phyloP scores from a whole-genome alignment of 1,140 invertebrate genomes.

The Sminthurides bifidus region DNA sequence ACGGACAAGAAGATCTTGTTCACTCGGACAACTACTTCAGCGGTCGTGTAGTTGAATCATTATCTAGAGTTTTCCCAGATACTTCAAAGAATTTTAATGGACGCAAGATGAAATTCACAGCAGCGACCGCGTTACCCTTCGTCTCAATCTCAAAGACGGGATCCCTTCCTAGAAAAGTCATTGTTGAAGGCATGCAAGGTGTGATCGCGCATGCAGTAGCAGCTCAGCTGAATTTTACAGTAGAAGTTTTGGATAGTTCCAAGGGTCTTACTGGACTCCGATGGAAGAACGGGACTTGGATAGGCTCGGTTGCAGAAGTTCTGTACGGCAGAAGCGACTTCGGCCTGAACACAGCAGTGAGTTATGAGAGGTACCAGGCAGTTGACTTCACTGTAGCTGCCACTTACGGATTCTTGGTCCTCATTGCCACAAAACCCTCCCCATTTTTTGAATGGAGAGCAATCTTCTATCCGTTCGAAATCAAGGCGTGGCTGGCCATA shows the following conservation, averaged over 20 bases:
- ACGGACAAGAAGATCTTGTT: slow-evolving; percentile 3
- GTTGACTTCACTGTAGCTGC: slow-evolving; percentile 27
- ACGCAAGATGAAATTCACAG: slow-evolving; percentile 11
- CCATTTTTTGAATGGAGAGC: slow-evolving; percentile 25
- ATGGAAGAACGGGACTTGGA: slow-evolving; percentile 21
- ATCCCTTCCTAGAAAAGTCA: neutral
- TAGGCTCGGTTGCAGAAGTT: slow-evolving; percentile 24
- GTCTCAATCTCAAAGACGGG: slow-evolving; percentile 6
- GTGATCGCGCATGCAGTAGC: slow-evolving; percentile 13
- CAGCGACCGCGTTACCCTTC: slow-evolving; percentile 19
- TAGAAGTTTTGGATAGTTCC: slow-evolving; percentile 1
- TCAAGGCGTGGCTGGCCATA: slow-evolving; percentile 11
- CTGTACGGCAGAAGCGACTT: slow-evolving; percentile 15
- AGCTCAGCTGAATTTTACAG: slow-evolving; percentile 16
- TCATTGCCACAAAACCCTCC: slow-evolving; percentile 22
- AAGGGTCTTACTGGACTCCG: slow-evolving; percentile 17
- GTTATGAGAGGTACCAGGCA: slow-evolving; percentile 17
- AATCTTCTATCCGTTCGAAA: slow-evolving; percentile 24
- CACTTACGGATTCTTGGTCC: slow-evolving; percentile 22
- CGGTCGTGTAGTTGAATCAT: neutral
- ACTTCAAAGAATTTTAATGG: slow-evolving; percentile 19
- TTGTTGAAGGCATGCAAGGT: slow-evolving; percentile 25
- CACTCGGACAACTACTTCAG: neutral
- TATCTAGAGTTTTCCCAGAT: slow-evolving; percentile 15
- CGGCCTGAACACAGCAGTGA: slow-evolving; percentile 17